Evolutionary conservation across 2,113 vertebrate genomes (phyloP).

Genomic region (Helogale parvula): DNA sequence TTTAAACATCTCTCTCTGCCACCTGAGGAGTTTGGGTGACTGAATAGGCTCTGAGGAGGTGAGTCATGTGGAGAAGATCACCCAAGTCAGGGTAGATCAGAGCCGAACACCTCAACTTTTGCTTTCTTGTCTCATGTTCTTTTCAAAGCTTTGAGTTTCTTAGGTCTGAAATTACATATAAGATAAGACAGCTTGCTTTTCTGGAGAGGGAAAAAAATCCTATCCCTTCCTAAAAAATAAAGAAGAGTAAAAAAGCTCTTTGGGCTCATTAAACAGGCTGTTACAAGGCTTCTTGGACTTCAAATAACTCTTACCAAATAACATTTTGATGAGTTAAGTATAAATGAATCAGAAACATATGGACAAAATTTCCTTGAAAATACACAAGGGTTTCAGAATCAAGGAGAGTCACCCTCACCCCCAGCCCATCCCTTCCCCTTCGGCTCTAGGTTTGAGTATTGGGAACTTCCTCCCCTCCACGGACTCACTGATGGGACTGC

Average conservation of each 20-base stretch:
- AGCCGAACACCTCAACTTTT: not conserved
- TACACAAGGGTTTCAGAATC: conserved; percentile 62
- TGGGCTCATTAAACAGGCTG: conserved; percentile 62
- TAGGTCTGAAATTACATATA: conserved; percentile 19
- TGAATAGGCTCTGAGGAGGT: not conserved
- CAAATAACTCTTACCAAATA: conserved; percentile 66
- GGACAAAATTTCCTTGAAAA: conserved; percentile 74
- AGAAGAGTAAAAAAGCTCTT: not conserved
- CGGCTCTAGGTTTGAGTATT: not conserved
- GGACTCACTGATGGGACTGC: not conserved
- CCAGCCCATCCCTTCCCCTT: not conserved
- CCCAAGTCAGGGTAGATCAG: not conserved
- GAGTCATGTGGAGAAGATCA: not conserved
- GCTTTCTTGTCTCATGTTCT: not conserved
- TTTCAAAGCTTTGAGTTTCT: conserved; percentile 54
- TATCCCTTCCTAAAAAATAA: conserved; percentile 39
- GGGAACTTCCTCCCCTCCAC: not conserved
- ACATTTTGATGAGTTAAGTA: conserved; percentile 79
- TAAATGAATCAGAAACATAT: conserved; percentile 81
- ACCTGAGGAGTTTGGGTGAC: not conserved
- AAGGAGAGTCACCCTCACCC: conserved; percentile 10
- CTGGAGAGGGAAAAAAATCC: not conserved
- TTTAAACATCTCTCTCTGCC: not conserved
- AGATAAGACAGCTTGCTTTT: conserved; percentile 63
- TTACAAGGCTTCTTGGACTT: conserved; percentile 60